Base-by-base conservation (phyloP, 2,888 invertebrate species). In the Mesorhabditis spiculigera region DNA sequence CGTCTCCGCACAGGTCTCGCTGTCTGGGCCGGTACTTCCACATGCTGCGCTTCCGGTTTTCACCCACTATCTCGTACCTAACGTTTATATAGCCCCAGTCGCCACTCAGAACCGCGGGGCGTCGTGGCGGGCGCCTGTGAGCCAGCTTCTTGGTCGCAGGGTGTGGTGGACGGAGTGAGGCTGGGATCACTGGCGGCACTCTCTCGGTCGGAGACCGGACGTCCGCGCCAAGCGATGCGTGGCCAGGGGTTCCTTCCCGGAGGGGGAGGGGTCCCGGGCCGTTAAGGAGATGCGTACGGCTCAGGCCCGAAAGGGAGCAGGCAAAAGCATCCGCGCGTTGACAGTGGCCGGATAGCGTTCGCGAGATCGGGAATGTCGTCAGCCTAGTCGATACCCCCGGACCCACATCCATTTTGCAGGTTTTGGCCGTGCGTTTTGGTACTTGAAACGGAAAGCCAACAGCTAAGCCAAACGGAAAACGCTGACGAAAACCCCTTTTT, bases 271-370 rank as follows among this genome's bases (percentile, higher is more conserved):
- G 73, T 73, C 74, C 77, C 73, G 76, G 79, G 77, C 72, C 79
- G 70, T 75, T 74, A 81, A 81, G 79, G 80, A 80, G 78, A 68
- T 74, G 77, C 74, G 76, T 70, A 78, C 69, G 81, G 80, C 79
- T 80, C 78, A 80, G 81, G 80, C 76, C 81, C 79, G 78, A 75
- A 78, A 80, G 80, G 81, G 76, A 81, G 80, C 80, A 81, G 79
- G 79, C 78, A 78, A 76, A 81, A 82, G 74, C 76, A 73, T 72
- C 78, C 78, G 80, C 80, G 79, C 76, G 77, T 79, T 77, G 77
- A 72, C 80, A 80, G 79, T 81, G 80, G 77, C 73, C 72, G 78
- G 78, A 76, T 65, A 74, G 78, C 76, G 74, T 74, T 75, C 68
- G 74, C 71, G 76, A 78, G 76, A 72, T 73, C 72, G 68, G 64